These are phyloP conservation scores for Sebastes diploproa DNA, from an alignment of 2,797 vertebrate genomes.

Conservation along the genomic window DNA sequence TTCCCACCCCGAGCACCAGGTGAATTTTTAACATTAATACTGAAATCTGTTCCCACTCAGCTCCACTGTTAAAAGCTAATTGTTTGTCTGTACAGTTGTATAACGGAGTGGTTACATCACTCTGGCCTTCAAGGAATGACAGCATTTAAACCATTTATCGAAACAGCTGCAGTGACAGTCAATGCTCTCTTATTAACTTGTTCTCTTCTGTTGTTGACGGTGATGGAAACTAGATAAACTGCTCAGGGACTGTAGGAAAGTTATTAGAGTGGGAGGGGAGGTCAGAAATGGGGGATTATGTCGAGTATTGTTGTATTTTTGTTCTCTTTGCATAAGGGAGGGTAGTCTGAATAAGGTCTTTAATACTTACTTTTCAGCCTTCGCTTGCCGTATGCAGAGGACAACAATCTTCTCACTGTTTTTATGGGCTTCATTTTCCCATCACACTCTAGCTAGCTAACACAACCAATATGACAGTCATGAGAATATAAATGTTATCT, in stretches of 20 bases:
- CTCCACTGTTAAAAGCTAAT: not conserved
- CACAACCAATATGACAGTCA: not conserved
- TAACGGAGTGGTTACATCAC: slow-evolving; percentile 27
- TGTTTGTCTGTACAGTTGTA: not conserved
- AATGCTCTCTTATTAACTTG: not conserved
- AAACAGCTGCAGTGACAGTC: not conserved
- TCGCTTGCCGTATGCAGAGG: not conserved
- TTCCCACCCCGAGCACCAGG: slow-evolving; percentile 86
- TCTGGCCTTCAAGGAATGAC: slow-evolving; percentile 28
- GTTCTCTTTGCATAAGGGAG: not conserved
- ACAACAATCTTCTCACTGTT: not conserved
- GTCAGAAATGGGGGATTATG: not conserved
- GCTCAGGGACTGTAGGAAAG: not conserved
- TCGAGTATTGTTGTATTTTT: not conserved
- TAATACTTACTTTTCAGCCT: not conserved
- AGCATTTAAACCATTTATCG: not conserved
- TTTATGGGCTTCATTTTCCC: not conserved
- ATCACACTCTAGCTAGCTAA: not conserved
- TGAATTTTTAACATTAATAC: slow-evolving; percentile 43
- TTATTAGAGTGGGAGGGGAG: not conserved
- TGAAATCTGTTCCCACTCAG: not conserved
- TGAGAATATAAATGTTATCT: not conserved
- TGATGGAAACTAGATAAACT: not conserved
- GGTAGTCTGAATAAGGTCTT: not conserved
- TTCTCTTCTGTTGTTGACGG: not conserved